phyloP scores from a whole-genome alignment of 1,140 invertebrate genomes.

The Drosophila repleta region DNA sequence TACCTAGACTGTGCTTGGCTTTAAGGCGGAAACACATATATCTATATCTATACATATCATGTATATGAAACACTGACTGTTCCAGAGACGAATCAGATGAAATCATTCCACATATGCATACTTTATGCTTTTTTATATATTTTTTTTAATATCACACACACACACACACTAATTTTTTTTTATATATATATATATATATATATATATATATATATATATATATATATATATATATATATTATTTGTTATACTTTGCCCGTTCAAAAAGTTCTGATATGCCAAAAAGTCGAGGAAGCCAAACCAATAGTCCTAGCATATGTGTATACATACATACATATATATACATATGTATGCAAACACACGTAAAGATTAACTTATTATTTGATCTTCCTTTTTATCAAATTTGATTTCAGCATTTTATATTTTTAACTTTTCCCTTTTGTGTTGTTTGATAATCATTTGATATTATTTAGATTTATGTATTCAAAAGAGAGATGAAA shows the following conservation, averaged over 20 bases:
- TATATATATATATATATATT: constrained; percentile 3
- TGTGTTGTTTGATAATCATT: not conserved
- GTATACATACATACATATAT: not conserved
- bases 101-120: not conserved
- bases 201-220: constrained; percentile 3
- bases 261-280: constrained; percentile 1
- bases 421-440: not conserved
- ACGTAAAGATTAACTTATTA: not conserved
- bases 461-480: not conserved
- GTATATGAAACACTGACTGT: not conserved
- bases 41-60: not conserved
- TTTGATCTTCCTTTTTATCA: not conserved
- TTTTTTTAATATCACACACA: not conserved
- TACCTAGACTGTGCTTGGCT: too few species aligned
- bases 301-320: constrained; percentile 1
- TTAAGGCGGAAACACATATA: not conserved
- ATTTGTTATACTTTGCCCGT: constrained; percentile 30
- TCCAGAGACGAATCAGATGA: not conserved
- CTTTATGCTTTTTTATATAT: constrained; percentile 4
- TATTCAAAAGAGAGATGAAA: not conserved
- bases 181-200: not conserved
- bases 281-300: constrained; percentile 2
- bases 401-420: not conserved
- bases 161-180: not conserved
- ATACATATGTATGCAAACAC: not conserved